These are phyloP conservation scores for Tridacna crocea DNA, from an alignment of 2,888 invertebrate genomes.

Conservation along the genomic window DNA sequence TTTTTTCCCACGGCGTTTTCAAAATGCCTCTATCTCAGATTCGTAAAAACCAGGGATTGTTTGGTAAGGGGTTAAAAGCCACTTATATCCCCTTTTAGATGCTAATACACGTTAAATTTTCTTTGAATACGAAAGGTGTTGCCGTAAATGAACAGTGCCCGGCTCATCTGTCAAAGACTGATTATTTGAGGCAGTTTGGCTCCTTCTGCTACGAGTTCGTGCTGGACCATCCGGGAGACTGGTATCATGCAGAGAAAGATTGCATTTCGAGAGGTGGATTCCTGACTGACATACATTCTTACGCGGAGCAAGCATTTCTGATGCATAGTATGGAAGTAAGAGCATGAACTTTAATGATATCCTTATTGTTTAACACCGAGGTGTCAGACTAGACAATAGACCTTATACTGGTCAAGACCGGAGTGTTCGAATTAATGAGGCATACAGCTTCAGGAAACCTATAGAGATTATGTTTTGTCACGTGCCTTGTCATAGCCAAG, in stretches of 20 bases:
- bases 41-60: too few species aligned
- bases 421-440: too few species aligned
- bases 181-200: constrained; percentile 29
- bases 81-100: too few species aligned
- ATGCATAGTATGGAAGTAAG: constrained; percentile 28
- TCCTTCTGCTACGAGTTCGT: constrained; percentile 48
- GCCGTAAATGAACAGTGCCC: constrained; percentile 40
- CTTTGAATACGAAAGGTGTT: background rate
- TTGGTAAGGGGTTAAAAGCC: too few species aligned
- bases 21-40: too few species aligned
- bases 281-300: constrained; percentile 35
- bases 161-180: constrained; percentile 1
- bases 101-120: too few species aligned
- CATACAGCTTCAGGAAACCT: too few species aligned
- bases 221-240: constrained; percentile 34
- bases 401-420: too few species aligned
- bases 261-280: constrained; percentile 32
- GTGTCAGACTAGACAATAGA: too few species aligned
- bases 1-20: too few species aligned
- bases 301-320: constrained; percentile 34
- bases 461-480: too few species aligned
- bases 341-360: background rate
- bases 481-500: too few species aligned
- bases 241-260: constrained; percentile 36
- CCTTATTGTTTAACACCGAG: background rate